Evolutionary conservation across 2,888 invertebrate genomes (phyloP).

Genomic region (Bombylius major): DNA sequence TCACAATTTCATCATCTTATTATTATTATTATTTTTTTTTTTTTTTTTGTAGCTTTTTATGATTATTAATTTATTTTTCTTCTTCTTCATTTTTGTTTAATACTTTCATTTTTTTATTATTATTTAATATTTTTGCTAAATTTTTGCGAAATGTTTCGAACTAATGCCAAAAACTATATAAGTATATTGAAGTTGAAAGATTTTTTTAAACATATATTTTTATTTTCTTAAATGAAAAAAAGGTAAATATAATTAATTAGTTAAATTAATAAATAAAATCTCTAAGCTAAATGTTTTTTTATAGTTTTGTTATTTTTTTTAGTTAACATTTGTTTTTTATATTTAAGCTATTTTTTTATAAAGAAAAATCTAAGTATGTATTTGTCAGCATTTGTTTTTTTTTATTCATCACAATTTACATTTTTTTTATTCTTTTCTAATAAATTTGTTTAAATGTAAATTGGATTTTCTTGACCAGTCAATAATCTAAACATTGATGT

Average conservation of each 20-base stretch:
- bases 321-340: neutral
- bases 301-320: neutral
- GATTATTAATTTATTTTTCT: neutral
- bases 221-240: too few relatives aligned
- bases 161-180: too few relatives aligned
- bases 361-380: too few relatives aligned
- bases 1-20: neutral
- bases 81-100: neutral
- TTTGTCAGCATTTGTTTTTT: too few relatives aligned
- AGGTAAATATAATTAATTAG: too few relatives aligned
- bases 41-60: neutral
- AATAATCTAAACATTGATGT: conserved; percentile 98
- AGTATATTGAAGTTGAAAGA: too few relatives aligned
- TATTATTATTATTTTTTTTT: neutral
- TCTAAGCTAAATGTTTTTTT: neutral
- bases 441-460: conserved; percentile 68
- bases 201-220: too few relatives aligned
- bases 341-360: too few relatives aligned
- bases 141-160: neutral
- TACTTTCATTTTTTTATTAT: neutral
- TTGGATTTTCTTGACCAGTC: conserved; percentile 98
- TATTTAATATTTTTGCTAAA: neutral
- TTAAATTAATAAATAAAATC: neutral
- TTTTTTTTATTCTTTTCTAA: conserved; percentile 1
- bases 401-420: too few relatives aligned